These are phyloP conservation scores for Acrossocheilus wenchowensis DNA, from an alignment of 2,797 vertebrate species.

Conservation along the genomic window DNA sequence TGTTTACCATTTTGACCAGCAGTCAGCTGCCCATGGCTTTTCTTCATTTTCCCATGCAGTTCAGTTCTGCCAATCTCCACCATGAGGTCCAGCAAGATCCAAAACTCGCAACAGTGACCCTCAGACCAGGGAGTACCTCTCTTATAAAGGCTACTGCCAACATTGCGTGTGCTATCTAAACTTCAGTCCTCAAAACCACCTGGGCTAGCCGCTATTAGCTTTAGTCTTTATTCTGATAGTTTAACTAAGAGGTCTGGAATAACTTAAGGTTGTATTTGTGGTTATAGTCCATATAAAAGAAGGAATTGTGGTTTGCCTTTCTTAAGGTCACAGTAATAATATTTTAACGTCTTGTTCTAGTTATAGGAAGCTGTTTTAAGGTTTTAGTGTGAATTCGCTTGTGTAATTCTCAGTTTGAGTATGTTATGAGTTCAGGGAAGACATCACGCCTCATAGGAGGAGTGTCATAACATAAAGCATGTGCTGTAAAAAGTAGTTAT, in stretches of 20 bases:
- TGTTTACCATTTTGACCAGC: constrained; percentile 33
- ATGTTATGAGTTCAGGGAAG: not conserved
- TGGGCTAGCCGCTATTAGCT: not conserved
- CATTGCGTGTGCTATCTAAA: not conserved
- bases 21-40: constrained; percentile 48
- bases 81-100: constrained; percentile 12
- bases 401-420: not conserved
- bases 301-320: not conserved
- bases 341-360: not conserved
- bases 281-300: not conserved
- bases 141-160: not conserved
- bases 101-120: constrained; percentile 14
- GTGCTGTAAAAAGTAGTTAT: not conserved
- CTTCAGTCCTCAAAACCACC: not conserved
- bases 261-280: constrained; percentile 4
- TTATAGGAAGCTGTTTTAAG: not conserved
- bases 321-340: not conserved
- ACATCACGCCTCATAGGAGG: too few relatives aligned
- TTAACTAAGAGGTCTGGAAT: constrained; percentile 3
- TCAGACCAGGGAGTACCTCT: constrained; percentile 47
- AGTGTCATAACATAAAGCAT: not conserved
- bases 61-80: not conserved
- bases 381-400: not conserved
- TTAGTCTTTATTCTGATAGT: not conserved
- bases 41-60: constrained; percentile 48